Percentiles rank a stretch among this genome's conserved stretches.
Conservation (phyloP, 2,888 invertebrate genomes). For the Trachelus iudaicus region DNA sequence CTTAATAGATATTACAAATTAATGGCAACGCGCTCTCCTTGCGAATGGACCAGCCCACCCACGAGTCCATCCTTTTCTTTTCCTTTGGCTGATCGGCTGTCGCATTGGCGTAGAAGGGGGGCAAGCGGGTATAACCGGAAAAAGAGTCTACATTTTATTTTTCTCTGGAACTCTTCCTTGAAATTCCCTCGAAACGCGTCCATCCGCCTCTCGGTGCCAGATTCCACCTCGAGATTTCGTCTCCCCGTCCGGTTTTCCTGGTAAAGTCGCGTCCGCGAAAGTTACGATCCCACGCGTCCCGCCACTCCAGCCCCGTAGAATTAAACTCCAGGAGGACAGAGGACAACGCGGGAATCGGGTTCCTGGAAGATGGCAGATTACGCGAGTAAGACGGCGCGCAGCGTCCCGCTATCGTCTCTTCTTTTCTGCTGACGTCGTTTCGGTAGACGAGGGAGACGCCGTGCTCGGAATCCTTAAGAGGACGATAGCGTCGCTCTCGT, state of each 20-base stretch:
- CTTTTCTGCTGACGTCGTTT: background rate
- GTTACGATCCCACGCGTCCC: background rate
- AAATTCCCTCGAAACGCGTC: background rate
- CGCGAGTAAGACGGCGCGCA: background rate
- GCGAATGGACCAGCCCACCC: background rate
- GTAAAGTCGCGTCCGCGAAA: background rate
- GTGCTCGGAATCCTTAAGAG: background rate
- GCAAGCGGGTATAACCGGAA: no score
- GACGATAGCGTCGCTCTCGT: conserved; percentile 1
- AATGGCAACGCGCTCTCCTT: background rate
- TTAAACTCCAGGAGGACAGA: background rate
- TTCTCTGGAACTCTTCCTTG: background rate
- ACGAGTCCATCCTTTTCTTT: background rate
- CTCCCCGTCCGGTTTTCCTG: background rate
- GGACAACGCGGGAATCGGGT: background rate
- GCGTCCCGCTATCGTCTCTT: background rate
- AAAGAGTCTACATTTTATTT: background rate
- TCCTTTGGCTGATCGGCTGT: background rate
- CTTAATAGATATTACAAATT: conserved; percentile 9
- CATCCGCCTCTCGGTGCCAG: background rate
- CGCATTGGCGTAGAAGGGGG: no score
- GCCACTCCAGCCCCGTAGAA: background rate
- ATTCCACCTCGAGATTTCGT: background rate
- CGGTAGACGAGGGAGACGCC: background rate
- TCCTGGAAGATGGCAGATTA: conserved; percentile 1